Percentiles rank a stretch among this genome's conserved stretches.
Evolutionary conservation across 2,797 vertebrate genomes (phyloP).

Genomic region (Meriones psammophilus): DNA sequence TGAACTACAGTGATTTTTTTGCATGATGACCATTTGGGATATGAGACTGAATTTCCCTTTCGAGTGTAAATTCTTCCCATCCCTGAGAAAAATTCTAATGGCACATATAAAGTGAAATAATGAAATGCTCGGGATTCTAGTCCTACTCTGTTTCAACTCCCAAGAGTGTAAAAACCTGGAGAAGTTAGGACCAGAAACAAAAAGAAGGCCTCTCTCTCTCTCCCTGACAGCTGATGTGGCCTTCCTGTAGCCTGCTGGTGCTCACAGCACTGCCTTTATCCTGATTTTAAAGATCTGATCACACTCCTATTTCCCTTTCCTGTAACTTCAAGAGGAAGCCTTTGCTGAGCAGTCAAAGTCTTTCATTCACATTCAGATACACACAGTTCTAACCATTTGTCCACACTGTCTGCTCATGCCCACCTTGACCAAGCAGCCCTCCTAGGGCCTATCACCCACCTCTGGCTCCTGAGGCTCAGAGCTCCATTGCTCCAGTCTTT

Average conservation of each 20-base stretch:
- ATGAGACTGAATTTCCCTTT: constrained; percentile 14
- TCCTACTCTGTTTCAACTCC: neutral
- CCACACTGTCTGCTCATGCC: neutral
- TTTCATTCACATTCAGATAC: neutral
- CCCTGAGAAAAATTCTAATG: neutral
- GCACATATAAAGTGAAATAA: neutral
- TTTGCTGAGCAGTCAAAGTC: too few relatives aligned
- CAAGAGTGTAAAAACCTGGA: neutral
- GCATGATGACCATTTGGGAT: neutral
- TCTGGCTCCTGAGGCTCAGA: too few relatives aligned
- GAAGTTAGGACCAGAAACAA: neutral
- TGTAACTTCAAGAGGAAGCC: neutral
- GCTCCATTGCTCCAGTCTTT: neutral
- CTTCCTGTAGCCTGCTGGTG: neutral
- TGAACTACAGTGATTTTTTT: neutral
- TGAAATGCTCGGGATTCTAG: neutral
- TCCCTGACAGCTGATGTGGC: neutral
- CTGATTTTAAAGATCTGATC: neutral
- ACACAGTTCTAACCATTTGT: neutral
- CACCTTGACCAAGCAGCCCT: too few relatives aligned
- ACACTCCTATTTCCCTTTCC: neutral
- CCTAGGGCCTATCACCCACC: neutral
- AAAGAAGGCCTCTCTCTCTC: rapidly evolving
- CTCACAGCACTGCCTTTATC: neutral
- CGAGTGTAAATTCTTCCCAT: neutral